Base-by-base conservation (phyloP, 2,797 vertebrate genomes). In the Ptychadena robeensis region DNA sequence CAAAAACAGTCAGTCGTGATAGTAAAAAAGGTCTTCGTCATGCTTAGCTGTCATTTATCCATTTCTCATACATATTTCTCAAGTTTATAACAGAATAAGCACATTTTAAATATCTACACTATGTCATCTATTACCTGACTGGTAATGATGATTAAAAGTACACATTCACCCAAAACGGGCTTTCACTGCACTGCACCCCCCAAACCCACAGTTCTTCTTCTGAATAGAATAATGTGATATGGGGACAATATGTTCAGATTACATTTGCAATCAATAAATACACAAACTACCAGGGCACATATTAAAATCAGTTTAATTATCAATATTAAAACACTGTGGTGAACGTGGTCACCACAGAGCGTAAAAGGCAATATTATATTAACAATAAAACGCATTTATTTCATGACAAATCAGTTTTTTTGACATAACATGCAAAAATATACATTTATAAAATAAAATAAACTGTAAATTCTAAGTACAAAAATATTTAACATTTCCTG, bases 361-460 rank as follows among this genome's bases (percentile, higher is more conserved):
- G 18, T 32, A 32, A 34, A 30, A 31, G 66, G 30, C 28, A 68
- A 34, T 18, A 57, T 44, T 53, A 22, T 48, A 30, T 27, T 10
- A 28, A 75, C 31, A 61, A 44, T 76, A 69, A 76, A 82, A 82
- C 30, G 40, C 48, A 69, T 75, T 76, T 82, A 82, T 75, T 82
- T 11, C 25, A 70, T 14, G 18, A 34, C 57, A 80, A 59, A 75
- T 28, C 31, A 35, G 32, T 57, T 28, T 34, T 32, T 53, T 73
- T 37, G 27, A 74, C 44, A 68, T 38, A 53, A 27, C 44, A 81
- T 53, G 64, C 28, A 40, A 75, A 75, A 82, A 75, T 53, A 82
- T 11, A 82, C 15, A 82, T 37, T 74, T 32, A 64, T 68, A 44
- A 76, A 32, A 70, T 57, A 44, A 32, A 57, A 72, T 57, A 73